Conservation (phyloP, 1,140 invertebrate species). For the Bicyclus anynana region DNA sequence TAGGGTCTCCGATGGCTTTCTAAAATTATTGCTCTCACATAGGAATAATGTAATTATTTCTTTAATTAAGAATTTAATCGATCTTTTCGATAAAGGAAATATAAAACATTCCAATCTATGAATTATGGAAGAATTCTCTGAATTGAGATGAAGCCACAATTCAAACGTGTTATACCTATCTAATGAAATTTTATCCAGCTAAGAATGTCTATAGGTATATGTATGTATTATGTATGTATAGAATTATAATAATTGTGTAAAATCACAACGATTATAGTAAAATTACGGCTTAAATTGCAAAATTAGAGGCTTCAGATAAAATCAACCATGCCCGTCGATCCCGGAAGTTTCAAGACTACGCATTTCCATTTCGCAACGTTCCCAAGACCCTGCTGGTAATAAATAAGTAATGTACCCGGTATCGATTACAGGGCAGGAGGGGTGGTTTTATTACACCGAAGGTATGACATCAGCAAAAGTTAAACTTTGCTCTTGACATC, state of each 20-base stretch:
- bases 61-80: no score
- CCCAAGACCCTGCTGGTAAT: conserved; percentile 46
- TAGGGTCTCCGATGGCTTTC: not conserved
- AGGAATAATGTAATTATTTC: not conserved
- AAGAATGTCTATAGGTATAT: no score
- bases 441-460: conserved; percentile 50
- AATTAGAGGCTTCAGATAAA: conserved; percentile 3
- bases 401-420: conserved; percentile 65
- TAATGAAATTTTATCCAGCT: no score
- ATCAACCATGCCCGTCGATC: not conserved
- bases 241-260: not conserved
- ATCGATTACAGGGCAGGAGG: conserved; percentile 57
- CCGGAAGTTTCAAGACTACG: conserved; percentile 8
- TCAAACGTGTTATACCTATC: no score
- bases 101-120: no score
- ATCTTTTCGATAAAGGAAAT: no score
- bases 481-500: conserved; percentile 34
- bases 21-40: conserved; percentile 4
- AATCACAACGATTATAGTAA: not conserved
- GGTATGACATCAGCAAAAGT: conserved; percentile 56
- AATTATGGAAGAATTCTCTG: no score
- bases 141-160: no score
- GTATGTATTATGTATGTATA: no score
- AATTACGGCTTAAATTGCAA: not conserved
- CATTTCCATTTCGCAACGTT: conserved; percentile 49